Base-by-base conservation (phyloP, 1,140 invertebrate species). In the Magallana angulata region DNA sequence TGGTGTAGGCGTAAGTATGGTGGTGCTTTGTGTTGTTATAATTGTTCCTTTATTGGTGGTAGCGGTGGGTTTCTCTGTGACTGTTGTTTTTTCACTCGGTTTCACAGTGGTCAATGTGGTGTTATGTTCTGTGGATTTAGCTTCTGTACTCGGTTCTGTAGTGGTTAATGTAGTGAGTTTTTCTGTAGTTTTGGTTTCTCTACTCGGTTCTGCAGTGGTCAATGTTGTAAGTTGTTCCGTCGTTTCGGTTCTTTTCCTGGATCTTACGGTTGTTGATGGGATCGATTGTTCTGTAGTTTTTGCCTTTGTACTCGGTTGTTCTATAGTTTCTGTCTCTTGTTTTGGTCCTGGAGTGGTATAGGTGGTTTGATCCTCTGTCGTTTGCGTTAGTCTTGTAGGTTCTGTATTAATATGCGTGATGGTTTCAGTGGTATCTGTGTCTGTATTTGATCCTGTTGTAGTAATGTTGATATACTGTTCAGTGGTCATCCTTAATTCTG, bases 251-350 rank as follows among this genome's bases (percentile, higher is more conserved):
- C 8, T 56, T 11, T 60, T 5, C 5, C 7, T 36, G 18, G 62
- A 56, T 82, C 84, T 68, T 64, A 24, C 0, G 6, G 18, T 81
- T 9, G 12, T 48, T 14, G n/a, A 60, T n/a, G 68, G 57, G 9
- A 82, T 85, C 18, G 12, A 9, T 58, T 56, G 14, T 64, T 59
- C 16, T 18, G 87, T 85, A 16, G 85, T 82, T 56, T 56, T 82
- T 8, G 82, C 18, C 56, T 24, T 64, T 57, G 84, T 76, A 8
- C 85, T 80, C 9, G 60, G 16, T 24, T 48, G 48, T 24, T 76
- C 18, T 12, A 56, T 57, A 2, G 11, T 24, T 59, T 56, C 5
- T 60, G 82, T 9, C 7, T 16, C 9, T 57, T 48, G 64, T 16
- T 11, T 68, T 7, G 48, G 18, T 64, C 7, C 12, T 64, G 60